A percentile compares a stretch with the other conserved stretches of the same genome.
Evolutionary conservation across 2,113 vertebrate genomes (phyloP).

Genomic region (Opisthocomus hoazin): DNA sequence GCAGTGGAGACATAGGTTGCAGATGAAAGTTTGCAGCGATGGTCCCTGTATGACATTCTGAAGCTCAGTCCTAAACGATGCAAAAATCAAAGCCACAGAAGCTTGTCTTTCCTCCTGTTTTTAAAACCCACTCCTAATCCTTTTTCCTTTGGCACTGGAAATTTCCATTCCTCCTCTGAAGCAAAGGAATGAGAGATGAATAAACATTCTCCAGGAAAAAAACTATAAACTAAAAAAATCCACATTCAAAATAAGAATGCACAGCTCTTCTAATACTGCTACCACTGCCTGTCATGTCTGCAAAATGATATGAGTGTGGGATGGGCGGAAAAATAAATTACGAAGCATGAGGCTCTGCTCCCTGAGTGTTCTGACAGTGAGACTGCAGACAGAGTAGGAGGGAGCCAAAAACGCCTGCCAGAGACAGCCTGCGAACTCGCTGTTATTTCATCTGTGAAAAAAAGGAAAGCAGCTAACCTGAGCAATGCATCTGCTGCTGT

Average conservation of each 20-base stretch:
- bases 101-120: background rate
- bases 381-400: conserved; percentile 53
- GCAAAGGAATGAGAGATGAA: conserved; percentile 25
- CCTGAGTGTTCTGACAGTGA: conserved; percentile 46
- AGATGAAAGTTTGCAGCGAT: conserved; percentile 11
- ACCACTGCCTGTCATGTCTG: conserved; percentile 18
- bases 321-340: conserved; percentile 53
- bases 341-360: conserved; percentile 2
- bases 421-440: conserved; percentile 20
- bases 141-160: conserved; percentile 54
- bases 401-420: conserved; percentile 48
- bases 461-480: conserved; percentile 44
- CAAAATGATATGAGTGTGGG: conserved; percentile 38
- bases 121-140: conserved; percentile 50
- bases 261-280: background rate
- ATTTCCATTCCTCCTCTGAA: conserved; percentile 59
- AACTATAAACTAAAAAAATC: background rate
- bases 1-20: conserved; percentile 57
- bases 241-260: background rate
- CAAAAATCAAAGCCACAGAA: conserved; percentile 33
- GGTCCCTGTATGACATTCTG: conserved; percentile 58
- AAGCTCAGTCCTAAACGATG: conserved; percentile 13
- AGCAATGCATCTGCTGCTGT: background rate
- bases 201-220: conserved; percentile 19
- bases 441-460: conserved; percentile 29